Conservation (phyloP, 2,888 invertebrate genomes). For the Pollenia griseotomentosa region DNA sequence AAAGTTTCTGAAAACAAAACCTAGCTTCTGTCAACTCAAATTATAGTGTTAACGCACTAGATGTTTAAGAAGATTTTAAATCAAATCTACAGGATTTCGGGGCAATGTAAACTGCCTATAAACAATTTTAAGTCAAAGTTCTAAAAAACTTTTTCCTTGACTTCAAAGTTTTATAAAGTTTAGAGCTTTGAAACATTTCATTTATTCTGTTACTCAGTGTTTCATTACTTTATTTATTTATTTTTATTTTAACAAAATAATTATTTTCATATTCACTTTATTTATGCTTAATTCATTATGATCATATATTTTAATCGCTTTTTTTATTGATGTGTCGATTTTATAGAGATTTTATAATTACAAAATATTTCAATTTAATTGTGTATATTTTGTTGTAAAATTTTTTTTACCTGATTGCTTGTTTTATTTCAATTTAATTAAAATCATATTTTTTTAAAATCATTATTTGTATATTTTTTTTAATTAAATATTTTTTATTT, state of each 20-base stretch:
- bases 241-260: not conserved
- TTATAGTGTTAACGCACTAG: no score
- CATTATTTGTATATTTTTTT: not conserved
- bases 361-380: slow-evolving; percentile 30
- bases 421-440: slow-evolving; percentile 61
- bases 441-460: slow-evolving; percentile 15
- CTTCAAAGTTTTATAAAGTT: no score
- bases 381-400: slow-evolving; percentile 2
- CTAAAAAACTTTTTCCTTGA: no score
- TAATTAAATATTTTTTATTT: slow-evolving; percentile 3
- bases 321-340: slow-evolving; percentile 15
- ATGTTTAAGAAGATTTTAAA: no score
- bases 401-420: slow-evolving; percentile 44
- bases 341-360: slow-evolving; percentile 17
- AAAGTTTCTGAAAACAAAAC: no score
- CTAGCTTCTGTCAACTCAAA: no score
- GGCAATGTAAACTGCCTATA: no score
- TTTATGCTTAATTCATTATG: slow-evolving; percentile 14
- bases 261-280: not conserved
- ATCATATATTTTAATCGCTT: slow-evolving; percentile 13
- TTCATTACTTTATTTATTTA: not conserved
- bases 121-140: no score
- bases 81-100: no score
- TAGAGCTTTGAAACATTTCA: no score
- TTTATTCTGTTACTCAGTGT: no score